A percentile compares a stretch with the other conserved stretches of the same genome.
Conservation (phyloP, 2,888 invertebrate genomes). For the Drosophila melanocephala region DNA sequence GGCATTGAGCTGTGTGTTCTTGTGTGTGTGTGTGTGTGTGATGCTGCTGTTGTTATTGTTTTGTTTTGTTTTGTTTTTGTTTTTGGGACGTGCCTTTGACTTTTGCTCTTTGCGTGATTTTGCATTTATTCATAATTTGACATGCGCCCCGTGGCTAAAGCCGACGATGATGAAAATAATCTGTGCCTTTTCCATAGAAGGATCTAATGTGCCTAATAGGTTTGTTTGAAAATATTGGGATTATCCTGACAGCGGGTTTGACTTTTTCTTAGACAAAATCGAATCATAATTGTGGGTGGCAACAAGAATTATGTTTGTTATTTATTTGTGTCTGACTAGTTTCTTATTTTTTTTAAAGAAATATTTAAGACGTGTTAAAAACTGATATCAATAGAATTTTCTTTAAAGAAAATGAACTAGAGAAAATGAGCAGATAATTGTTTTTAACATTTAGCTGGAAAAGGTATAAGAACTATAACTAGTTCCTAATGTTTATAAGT, state of each 20-base stretch:
- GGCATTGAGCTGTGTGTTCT: constrained; percentile 40
- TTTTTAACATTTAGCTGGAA: not conserved
- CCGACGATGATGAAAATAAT: constrained; percentile 83
- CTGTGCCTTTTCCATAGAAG: constrained; percentile 74
- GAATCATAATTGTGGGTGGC: constrained; percentile 52
- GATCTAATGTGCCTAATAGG: constrained; percentile 80
- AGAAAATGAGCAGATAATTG: constrained; percentile 4
- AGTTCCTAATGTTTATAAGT: not conserved
- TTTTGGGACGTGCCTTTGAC: constrained; percentile 64
- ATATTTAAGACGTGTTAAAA: constrained; percentile 9
- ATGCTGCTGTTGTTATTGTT: constrained; percentile 11
- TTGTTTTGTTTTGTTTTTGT: constrained; percentile 1
- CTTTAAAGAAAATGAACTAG: not conserved
- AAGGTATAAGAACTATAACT: not conserved
- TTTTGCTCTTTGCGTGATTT: constrained; percentile 76
- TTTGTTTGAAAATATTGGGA: constrained; percentile 83
- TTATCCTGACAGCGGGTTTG: constrained; percentile 76
- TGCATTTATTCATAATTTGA: constrained; percentile 83
- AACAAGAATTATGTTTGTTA: constrained; percentile 36
- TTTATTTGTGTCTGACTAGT: constrained; percentile 35
- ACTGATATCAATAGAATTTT: constrained; percentile 12
- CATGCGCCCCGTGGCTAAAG: constrained; percentile 83
- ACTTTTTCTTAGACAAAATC: constrained; percentile 57
- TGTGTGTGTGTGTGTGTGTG: constrained; percentile 26
- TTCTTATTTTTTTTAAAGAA: constrained; percentile 14